Evolutionary conservation across 2,113 vertebrate species (phyloP), one percentile per base, ranked within the genome.

Genomic region (Thalassarche chlororhynchos): DNA sequence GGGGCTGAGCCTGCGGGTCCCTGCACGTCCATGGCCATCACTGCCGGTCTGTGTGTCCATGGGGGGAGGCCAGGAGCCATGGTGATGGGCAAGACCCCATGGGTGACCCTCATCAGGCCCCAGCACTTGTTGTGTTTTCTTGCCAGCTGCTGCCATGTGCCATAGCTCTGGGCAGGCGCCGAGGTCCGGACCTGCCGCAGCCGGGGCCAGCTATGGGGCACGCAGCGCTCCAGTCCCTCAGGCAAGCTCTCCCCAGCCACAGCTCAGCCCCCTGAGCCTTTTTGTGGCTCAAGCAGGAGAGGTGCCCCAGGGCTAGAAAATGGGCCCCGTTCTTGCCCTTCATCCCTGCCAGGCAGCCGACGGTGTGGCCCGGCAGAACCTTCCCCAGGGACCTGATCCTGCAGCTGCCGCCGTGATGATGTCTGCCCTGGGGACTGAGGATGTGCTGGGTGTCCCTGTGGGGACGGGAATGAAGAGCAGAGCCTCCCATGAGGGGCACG

Each of bases 41-140:
- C 44, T 5, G 18, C 34, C 4, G 8, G 25, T 28, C 26, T 49
- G 13, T 9, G 28, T 10, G 10, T 7, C 25, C 3, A 0, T 3
- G 36, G 64, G 12, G 5, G 24, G 21, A 25, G 44, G 8, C 74
- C 47, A 8, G 52, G 36, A 52, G 34, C 23, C 2, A 1, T 1
- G 3, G 26, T 15, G 74, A 80, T 25, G 52, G 61, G 6, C 0
- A 5, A 62, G 42, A 10, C 47, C 42, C 36, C 11, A 0, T 1
- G 5, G 8, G 42, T 40, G 40, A 25, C 21, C 47, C 40, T 38
- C 4, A 0, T 16, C 54, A 24, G 31, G 16, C 23, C 32, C 57
- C 1, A 5, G 32, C 42, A 9, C 68, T 26, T 4, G 2, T 38
- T 23, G 21, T 2, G 3, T 26, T 21, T 8, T 13, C 32, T 58